These are phyloP conservation scores for Sycophaga agraensis DNA, from an alignment of 1,140 invertebrate genomes.

Conservation along the genomic window DNA sequence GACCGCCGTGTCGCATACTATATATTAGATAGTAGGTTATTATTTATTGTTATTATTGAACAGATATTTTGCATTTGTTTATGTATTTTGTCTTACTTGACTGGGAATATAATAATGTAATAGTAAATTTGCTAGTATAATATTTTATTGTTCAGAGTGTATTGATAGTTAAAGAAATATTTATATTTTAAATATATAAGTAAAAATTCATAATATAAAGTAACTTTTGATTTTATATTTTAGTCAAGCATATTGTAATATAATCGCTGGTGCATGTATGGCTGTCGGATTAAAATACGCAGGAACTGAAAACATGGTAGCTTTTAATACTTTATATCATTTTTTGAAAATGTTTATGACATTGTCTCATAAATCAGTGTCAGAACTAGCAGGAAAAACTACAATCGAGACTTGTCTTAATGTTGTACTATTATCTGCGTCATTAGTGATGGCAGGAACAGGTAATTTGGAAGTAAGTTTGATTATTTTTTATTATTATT, in stretches of 20 bases:
- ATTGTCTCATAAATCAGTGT: slow-evolving; percentile 68
- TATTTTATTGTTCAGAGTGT: too few species aligned
- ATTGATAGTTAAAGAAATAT: too few species aligned
- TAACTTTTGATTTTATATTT: slow-evolving; percentile 38
- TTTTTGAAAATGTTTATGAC: slow-evolving; percentile 70
- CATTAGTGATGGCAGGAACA: slow-evolving; percentile 91
- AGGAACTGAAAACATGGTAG: slow-evolving; percentile 82
- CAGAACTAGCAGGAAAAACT: slow-evolving; percentile 84
- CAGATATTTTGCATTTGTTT: too few species aligned
- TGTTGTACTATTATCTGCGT: slow-evolving; percentile 77
- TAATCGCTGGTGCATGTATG: slow-evolving; percentile 91
- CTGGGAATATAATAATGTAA: too few species aligned
- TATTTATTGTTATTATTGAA: too few species aligned
- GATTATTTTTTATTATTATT: too few species aligned
- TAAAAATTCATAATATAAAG: too few species aligned
- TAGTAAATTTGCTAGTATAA: too few species aligned
- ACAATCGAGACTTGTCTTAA: slow-evolving; percentile 89
- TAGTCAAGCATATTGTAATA: slow-evolving; percentile 95
- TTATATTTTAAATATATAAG: too few species aligned
- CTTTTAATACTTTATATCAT: slow-evolving; percentile 73
- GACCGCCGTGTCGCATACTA: too few species aligned
- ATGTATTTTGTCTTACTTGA: too few species aligned
- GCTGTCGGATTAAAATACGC: slow-evolving; percentile 92
- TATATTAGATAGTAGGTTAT: too few species aligned
- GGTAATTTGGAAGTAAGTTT: slow-evolving; percentile 77